phyloP scores from a whole-genome alignment of 64 coral and sea anemone genomes.

The Pocillopora damicornis region DNA sequence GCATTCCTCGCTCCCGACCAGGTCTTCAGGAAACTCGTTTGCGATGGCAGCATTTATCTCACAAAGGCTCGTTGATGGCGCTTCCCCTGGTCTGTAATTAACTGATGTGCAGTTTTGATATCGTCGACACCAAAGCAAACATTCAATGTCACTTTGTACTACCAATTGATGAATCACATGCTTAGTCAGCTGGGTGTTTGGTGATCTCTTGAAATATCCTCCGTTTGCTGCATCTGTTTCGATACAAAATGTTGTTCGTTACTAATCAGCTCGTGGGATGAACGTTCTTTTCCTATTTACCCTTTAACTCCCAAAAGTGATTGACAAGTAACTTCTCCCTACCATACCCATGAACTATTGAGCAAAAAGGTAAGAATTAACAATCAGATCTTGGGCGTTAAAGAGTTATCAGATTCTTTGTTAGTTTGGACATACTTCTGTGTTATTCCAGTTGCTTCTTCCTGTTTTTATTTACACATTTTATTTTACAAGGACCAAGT shows the following conservation, averaged over 20 bases:
- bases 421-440: no score
- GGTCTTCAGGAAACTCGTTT: conserved; percentile 4
- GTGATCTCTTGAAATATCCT: conserved; percentile 13
- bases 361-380: no score
- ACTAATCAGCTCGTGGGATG: not conserved
- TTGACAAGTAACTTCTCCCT: no score
- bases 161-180: conserved; percentile 4
- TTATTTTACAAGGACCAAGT: no score
- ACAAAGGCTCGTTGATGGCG: not conserved
- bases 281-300: not conserved
- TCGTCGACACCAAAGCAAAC: conserved; percentile 4
- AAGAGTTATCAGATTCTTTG: no score
- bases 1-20: not conserved
- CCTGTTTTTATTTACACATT: no score
- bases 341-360: no score
- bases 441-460: no score
- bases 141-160: conserved; percentile 28
- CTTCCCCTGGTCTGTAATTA: not conserved
- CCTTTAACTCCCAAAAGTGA: not conserved
- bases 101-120: conserved; percentile 14
- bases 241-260: not conserved
- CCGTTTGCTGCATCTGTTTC: not conserved
- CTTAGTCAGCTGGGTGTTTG: not conserved
- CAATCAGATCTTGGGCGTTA: no score
- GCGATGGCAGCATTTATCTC: conserved; percentile 6